Evolutionary conservation across 1,140 invertebrate genomes (phyloP), one percentile per base, ranked within the genome.

Genomic region (Helicoverpa zea): DNA sequence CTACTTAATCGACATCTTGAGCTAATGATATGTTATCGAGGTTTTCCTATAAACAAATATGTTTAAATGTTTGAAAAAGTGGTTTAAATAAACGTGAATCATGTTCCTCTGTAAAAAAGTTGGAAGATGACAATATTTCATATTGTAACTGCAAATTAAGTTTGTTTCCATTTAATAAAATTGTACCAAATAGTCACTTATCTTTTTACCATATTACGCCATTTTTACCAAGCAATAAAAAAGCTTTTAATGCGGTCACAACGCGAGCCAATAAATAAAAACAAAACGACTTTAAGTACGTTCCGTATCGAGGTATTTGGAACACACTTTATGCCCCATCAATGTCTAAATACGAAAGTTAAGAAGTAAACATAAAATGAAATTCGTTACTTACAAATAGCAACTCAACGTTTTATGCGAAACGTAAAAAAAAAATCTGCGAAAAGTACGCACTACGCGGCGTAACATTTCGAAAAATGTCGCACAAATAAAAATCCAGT

Each of bases 401-500:
- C 66, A 81, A 30, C 35, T 61, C 66, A 72, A 72, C 52, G 61
- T 81, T 80, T 75, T 76, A 77, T 61, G 35, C 9, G n/a, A 2
- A 56, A 58, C 16, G 59, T 76, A 63, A 58, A 68, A 68, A 68
- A 68, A 70, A 70, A 70, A 47, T 58, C 29, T 11, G 13, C 64
- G 76, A 79, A 68, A 68, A 54, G 63, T 58, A 68, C 29, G 63
- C 63, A 43, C 59, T 16, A 49, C 43, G 43, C 58, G 14, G 47
- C 1, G 63, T 83, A 80, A 81, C 79, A 87, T 74, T 88, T 87
- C 84, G 80, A 81, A 72, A 89, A 89, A 83, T 88, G 89, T 89
- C 86, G 81, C 84, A 81, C 83, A 66, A 89, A 93, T 91, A 90
- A 93, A 93, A 91, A 90, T 87, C 87, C 87, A 92, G 87, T 91